Percentiles rank a stretch among this genome's conserved stretches.
phyloP scores from a whole-genome alignment of 2,888 invertebrate genomes.

The Busseola fusca region DNA sequence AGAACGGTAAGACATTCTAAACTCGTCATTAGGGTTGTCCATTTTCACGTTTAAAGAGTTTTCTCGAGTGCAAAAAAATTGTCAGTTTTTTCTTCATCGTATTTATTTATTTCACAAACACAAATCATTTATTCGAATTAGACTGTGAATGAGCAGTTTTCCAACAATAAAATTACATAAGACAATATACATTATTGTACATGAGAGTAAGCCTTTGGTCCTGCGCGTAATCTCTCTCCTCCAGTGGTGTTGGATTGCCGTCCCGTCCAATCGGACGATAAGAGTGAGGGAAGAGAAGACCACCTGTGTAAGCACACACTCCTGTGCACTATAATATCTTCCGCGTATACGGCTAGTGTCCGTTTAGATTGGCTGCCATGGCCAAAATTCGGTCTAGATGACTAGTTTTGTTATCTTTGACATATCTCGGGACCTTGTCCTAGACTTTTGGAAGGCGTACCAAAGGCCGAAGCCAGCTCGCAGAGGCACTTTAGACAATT shows the following conservation, averaged over 20 bases:
- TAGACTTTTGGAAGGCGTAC: no score
- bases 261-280: neutral
- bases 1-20: conserved; percentile 64
- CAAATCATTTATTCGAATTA: neutral
- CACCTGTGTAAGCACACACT: neutral
- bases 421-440: no score
- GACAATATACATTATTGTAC: neutral
- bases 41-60: neutral
- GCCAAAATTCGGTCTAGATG: neutral
- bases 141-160: neutral
- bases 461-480: no score
- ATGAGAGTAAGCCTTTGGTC: neutral
- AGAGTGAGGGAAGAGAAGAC: neutral
- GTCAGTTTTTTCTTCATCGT: neutral
- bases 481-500: no score
- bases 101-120: neutral
- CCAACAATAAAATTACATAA: neutral
- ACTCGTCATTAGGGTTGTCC: conserved; percentile 46
- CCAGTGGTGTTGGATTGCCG: neutral
- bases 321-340: no score
- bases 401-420: neutral
- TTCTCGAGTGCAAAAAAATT: neutral
- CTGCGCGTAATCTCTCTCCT: neutral
- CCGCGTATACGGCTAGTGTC: no score
- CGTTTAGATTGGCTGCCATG: neutral